Base-by-base conservation (phyloP, 2,113 vertebrate genomes). In the Bombycilla garrulus region DNA sequence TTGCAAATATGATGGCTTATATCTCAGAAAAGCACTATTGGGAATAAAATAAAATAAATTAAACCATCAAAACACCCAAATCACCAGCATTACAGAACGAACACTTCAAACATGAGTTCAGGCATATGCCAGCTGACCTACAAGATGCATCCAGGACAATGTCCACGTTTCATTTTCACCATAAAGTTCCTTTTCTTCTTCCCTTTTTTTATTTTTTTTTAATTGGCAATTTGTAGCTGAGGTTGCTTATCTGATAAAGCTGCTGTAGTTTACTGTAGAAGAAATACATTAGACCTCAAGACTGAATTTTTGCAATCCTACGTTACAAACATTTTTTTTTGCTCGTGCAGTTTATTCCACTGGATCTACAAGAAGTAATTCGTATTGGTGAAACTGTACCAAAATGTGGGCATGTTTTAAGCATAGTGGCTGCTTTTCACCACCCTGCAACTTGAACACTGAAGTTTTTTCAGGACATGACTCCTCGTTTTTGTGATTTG, bases 311-410 rank as follows among this genome's bases (percentile, higher is more conserved):
- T 22, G 42, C 58, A 83, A 5, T 53, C 38, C 23, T 31, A 8
- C 24, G 10, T 35, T 21, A 8, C 15, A 33, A 65, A 36, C 1
- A 0, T 24, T 50, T 61, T 50, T 61, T 72, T 64, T 83, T 36
- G 33, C 42, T 86, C 4, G 3, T 36, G 22, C 12, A 23, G 7
- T 29, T 90, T 54, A 33, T 22, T 57, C 15, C 50, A 2, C 33
- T 47, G 28, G 9, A 16, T 29, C 38, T 57, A 13, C 25, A 56
- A 76, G 5, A 29, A 38, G 14, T 77, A 40, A 3, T 38, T 47
- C 0, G 0, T 16, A 10, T 6, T 40, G 1, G 10, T 6, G 60
- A 62, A 72, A 50, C 1, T 5, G 29, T 31, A 33, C 11, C 25
- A 36, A 48, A 38, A 48, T 0, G 35, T 26, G 51, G 79, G 74